Evolutionary conservation across 2,797 vertebrate genomes (phyloP).

Genomic region (Smutsia gigantea): DNA sequence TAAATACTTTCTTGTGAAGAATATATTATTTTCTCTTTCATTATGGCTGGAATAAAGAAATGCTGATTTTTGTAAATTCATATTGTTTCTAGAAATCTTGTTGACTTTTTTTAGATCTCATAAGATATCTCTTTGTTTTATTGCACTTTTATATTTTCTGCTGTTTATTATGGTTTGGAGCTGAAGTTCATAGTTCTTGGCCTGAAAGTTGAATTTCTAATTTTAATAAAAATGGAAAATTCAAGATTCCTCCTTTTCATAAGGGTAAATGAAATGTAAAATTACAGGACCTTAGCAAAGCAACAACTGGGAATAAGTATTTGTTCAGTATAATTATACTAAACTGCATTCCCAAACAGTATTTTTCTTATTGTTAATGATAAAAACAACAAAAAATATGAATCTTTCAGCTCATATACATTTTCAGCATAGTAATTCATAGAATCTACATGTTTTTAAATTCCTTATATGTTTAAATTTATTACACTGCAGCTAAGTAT

Average conservation of each 20-base stretch:
- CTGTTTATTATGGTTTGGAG: constrained; percentile 9
- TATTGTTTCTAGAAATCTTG: background rate
- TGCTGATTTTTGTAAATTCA: background rate
- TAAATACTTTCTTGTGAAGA: background rate
- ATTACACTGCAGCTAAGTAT: background rate
- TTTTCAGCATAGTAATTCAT: background rate
- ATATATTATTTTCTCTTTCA: constrained; percentile 18
- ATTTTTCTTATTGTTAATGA: background rate
- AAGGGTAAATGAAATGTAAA: background rate
- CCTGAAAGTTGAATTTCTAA: constrained; percentile 42
- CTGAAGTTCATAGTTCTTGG: background rate
- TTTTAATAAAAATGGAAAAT: constrained; percentile 42
- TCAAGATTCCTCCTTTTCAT: background rate
- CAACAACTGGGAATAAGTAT: background rate
- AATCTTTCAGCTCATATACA: background rate
- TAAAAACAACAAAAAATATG: background rate
- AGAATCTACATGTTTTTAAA: background rate
- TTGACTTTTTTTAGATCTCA: constrained; percentile 9
- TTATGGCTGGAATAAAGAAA: background rate
- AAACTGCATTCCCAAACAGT: background rate
- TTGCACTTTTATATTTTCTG: background rate
- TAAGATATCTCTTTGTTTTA: background rate
- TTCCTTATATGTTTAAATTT: background rate
- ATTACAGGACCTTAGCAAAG: background rate
- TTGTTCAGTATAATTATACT: background rate